Percentiles rank a stretch among this genome's conserved stretches.
Conservation (phyloP, 2,113 vertebrate genomes). For the Perca flavescens region DNA sequence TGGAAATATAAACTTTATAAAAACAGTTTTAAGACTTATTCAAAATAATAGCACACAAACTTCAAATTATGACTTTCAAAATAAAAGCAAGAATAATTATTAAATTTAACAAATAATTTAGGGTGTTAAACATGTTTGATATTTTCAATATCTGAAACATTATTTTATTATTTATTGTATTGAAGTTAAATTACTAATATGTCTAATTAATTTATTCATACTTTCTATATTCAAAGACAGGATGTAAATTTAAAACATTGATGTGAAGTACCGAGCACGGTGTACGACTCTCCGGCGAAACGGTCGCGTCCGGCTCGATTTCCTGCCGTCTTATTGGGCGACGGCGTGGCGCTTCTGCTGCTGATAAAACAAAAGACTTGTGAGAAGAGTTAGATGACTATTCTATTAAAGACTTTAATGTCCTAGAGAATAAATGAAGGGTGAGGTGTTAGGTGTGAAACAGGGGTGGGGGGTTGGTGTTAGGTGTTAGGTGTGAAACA, state of each 20-base stretch:
- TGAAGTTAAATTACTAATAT: neutral
- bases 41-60: slow-evolving; percentile 16
- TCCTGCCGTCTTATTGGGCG: slow-evolving; percentile 88
- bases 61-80: neutral
- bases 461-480: no score
- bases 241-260: no score
- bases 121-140: neutral
- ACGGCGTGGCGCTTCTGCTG: slow-evolving; percentile 88
- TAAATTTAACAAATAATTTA: neutral
- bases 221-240: neutral
- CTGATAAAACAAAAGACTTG: neutral
- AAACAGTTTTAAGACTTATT: neutral
- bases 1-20: no score
- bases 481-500: slow-evolving; percentile 8
- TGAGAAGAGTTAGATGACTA: no score
- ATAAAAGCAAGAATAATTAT: neutral
- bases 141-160: no score
- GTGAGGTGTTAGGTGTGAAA: no score
- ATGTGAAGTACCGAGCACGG: slow-evolving; percentile 89
- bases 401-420: neutral
- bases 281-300: slow-evolving; percentile 96
- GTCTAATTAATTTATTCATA: neutral
- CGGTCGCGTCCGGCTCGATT: slow-evolving; percentile 87
- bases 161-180: neutral
- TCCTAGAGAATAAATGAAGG: no score